phyloP scores from a whole-genome alignment of 2,797 vertebrate species.

The Furcifer pardalis region DNA sequence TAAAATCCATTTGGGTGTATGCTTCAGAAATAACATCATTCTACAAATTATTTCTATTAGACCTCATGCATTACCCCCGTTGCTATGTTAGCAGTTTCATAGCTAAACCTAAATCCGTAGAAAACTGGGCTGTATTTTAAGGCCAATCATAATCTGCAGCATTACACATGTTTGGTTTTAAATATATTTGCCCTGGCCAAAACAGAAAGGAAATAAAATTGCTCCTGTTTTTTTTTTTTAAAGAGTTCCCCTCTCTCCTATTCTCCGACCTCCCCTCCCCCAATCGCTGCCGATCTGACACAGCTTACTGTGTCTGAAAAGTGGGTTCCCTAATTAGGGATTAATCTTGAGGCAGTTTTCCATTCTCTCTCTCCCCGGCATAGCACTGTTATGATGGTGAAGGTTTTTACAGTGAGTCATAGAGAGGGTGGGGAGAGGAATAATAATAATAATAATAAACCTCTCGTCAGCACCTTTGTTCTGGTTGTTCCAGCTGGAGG shows the following conservation, averaged over 20 bases:
- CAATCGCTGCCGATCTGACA: background rate
- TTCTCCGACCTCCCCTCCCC: background rate
- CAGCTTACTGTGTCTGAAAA: conserved; percentile 4
- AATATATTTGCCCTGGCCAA: conserved; percentile 8
- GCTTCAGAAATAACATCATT: background rate
- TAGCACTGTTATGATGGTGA: background rate
- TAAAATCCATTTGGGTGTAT: background rate
- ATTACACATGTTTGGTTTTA: background rate
- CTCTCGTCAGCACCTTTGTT: conserved; percentile 12
- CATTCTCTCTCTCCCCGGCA: too few species aligned
- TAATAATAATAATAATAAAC: background rate
- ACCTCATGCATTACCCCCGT: background rate
- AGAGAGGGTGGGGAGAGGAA: too few species aligned
- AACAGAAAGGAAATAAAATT: too few species aligned
- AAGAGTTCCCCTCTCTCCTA: background rate
- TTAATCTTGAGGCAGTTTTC: conserved; percentile 6
- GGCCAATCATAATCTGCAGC: background rate
- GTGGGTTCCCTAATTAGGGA: conserved; percentile 8
- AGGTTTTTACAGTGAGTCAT: conserved; percentile 10
- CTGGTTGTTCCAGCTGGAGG: conserved; percentile 34
- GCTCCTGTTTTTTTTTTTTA: conserved; percentile 15
- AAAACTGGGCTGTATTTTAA: background rate
- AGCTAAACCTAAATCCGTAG: background rate
- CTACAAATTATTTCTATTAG: background rate
- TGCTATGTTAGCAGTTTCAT: background rate